Evolutionary conservation across 37 sponge, comb jelly and placozoan species (phyloP).

Genomic region (Geodia barretti): DNA sequence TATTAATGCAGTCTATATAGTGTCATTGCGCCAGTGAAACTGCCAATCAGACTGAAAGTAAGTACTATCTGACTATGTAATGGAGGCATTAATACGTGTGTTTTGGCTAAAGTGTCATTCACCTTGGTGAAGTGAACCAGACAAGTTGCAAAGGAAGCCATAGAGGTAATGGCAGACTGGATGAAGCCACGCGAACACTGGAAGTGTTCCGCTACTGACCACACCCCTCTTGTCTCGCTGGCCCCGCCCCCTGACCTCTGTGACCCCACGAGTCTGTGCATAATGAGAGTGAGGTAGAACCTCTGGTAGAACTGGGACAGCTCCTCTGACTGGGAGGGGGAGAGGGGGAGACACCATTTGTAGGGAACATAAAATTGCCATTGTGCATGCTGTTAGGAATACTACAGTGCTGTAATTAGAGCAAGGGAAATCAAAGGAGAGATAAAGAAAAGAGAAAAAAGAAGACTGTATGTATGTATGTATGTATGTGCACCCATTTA

Average conservation of each 20-base stretch:
- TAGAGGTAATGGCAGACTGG: constrained; percentile 66
- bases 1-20: no score
- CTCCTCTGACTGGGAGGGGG: constrained; percentile 19
- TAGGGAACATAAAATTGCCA: no score
- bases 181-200: constrained; percentile 81
- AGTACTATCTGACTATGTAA: no score
- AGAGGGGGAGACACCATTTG: background rate
- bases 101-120: no score
- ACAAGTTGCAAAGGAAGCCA: constrained; percentile 67
- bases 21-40: no score
- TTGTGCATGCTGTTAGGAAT: no score
- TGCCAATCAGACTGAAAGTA: no score
- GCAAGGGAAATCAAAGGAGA: no score
- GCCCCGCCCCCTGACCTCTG: background rate
- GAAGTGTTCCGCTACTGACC: constrained; percentile 79
- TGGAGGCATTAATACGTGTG: no score
- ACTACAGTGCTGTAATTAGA: no score
- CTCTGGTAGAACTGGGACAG: constrained; percentile 30
- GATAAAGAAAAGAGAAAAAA: background rate
- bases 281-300: constrained; percentile 80
- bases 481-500: background rate
- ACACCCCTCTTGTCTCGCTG: constrained; percentile 49
- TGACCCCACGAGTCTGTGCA: constrained; percentile 55
- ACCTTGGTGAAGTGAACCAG: constrained; percentile 85
- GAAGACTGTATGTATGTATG: no score